phyloP scores from a whole-genome alignment of 2,888 invertebrate species.

The Elmis aenea region DNA sequence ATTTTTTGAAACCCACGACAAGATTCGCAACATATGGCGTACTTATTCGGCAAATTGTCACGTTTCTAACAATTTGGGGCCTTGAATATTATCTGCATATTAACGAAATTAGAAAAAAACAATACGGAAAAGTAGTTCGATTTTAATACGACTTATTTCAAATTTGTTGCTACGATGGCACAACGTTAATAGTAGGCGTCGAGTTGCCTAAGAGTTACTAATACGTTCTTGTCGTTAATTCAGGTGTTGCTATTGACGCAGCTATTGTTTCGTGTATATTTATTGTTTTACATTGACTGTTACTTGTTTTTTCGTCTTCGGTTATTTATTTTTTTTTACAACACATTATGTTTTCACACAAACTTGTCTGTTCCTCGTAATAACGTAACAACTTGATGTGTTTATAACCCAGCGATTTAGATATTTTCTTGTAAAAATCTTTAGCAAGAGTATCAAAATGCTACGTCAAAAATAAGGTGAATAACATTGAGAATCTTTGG shows the following conservation, averaged over 20 bases:
- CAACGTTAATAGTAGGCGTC: conserved; percentile 5
- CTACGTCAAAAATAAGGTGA: too few species aligned
- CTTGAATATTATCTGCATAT: not conserved
- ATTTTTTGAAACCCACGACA: conserved; percentile 12
- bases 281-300: too few species aligned
- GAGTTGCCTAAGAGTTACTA: conserved; percentile 6
- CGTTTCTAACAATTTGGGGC: not conserved
- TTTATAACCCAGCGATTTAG: too few species aligned
- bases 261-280: conserved; percentile 3
- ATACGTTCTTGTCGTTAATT: conserved; percentile 6
- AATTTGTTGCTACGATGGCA: conserved; percentile 5
- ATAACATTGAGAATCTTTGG: too few species aligned
- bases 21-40: conserved; percentile 11
- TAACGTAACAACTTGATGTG: too few species aligned
- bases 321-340: too few species aligned
- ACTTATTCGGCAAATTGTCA: conserved; percentile 9
- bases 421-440: too few species aligned
- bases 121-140: not conserved
- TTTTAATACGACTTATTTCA: conserved; percentile 1
- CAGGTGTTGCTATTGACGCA: conserved; percentile 6
- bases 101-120: conserved; percentile 4
- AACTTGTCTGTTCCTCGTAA: too few species aligned
- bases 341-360: too few species aligned
- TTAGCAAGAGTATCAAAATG: too few species aligned
- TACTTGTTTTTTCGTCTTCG: too few species aligned